Evolutionary conservation across 2,888 invertebrate species (phyloP).

Genomic region (Drosophila tanythrix): DNA sequence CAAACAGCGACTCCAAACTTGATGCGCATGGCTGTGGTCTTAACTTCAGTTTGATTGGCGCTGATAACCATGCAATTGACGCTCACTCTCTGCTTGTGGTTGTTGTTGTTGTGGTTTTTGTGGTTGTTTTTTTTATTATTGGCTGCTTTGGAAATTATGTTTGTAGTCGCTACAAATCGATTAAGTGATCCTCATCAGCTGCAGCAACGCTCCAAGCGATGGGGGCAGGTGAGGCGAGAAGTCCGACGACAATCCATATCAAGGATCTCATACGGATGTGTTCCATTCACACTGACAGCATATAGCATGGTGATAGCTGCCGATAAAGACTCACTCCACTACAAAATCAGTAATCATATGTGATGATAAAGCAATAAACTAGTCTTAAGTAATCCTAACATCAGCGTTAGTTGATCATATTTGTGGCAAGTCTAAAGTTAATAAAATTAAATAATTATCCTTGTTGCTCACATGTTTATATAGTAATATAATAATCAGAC

Average conservation of each 20-base stretch:
- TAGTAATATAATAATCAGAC: not conserved
- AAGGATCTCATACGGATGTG: not conserved
- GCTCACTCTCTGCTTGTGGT: conserved; percentile 39
- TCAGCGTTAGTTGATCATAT: not conserved
- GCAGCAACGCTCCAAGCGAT: conserved; percentile 22
- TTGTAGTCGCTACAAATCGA: conserved; percentile 77
- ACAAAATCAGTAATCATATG: rapidly evolving
- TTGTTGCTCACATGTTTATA: not conserved
- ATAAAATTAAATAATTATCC: not conserved
- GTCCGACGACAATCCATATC: not conserved
- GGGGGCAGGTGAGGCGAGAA: conserved; percentile 21
- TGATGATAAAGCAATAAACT: not conserved
- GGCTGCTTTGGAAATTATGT: conserved; percentile 62
- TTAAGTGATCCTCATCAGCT: conserved; percentile 77
- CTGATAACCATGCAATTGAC: conserved; percentile 79
- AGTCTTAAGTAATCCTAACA: not conserved
- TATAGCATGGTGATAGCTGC: not conserved
- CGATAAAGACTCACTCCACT: not conserved
- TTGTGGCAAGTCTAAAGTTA: not conserved
- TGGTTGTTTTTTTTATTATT: conserved; percentile 17
- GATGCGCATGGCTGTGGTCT: conserved; percentile 43
- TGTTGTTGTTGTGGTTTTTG: conserved; percentile 24
- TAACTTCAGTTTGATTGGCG: conserved; percentile 77
- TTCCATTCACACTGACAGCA: conserved; percentile 27
- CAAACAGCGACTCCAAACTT: conserved; percentile 7